A percentile compares a stretch with the other conserved stretches of the same genome.
Conservation (phyloP, 2,113 vertebrate species). For the Cynoglossus semilaevis region DNA sequence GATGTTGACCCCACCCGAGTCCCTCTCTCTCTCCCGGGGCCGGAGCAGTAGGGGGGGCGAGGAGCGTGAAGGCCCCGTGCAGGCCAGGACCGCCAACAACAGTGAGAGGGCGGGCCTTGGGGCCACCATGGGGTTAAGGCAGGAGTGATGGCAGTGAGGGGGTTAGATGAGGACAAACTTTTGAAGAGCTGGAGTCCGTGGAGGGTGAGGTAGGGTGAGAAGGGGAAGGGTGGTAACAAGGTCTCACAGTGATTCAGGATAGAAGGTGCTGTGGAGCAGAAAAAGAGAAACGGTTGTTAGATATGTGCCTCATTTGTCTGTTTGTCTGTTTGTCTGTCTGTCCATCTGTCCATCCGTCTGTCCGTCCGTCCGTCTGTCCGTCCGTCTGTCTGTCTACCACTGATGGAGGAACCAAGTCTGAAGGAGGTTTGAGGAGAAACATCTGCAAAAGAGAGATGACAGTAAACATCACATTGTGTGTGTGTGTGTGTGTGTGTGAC, state of each 20-base stretch:
- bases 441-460: too few species aligned
- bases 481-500: too few species aligned
- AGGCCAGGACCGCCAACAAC: slow-evolving; percentile 80
- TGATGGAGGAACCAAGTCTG: too few species aligned
- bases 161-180: slow-evolving; percentile 44
- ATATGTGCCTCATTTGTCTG: too few species aligned
- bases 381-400: too few species aligned
- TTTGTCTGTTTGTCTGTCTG: too few species aligned
- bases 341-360: too few species aligned
- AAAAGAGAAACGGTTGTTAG: not conserved
- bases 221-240: slow-evolving; percentile 2
- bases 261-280: slow-evolving; percentile 1
- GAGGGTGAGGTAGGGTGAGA: slow-evolving; percentile 25
- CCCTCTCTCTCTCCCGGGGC: slow-evolving; percentile 82
- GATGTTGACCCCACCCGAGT: slow-evolving; percentile 81
- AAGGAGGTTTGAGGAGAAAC: too few species aligned
- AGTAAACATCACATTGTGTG: too few species aligned
- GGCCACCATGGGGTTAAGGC: slow-evolving; percentile 75
- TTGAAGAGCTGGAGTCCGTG: slow-evolving; percentile 7
- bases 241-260: slow-evolving; percentile 18
- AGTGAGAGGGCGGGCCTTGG: slow-evolving; percentile 76
- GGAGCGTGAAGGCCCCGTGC: slow-evolving; percentile 78
- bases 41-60: slow-evolving; percentile 79
- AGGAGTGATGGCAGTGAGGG: slow-evolving; percentile 55
- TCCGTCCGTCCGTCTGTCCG: too few species aligned